phyloP scores from a whole-genome alignment of 2,888 invertebrate genomes.

The Unio delphinus region DNA sequence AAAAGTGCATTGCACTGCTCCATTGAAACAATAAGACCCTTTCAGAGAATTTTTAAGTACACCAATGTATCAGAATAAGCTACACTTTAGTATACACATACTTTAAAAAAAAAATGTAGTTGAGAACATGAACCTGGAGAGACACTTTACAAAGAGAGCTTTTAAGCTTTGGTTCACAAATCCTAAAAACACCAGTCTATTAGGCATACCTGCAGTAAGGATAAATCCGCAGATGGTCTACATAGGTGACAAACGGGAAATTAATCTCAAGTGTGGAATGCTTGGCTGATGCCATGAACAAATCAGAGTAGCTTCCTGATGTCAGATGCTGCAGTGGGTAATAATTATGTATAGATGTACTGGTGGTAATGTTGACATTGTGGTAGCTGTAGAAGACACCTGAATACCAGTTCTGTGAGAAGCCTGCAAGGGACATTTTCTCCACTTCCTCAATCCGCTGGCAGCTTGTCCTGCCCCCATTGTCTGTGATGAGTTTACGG shows the following conservation, averaged over 20 bases:
- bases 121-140: too few relatives aligned
- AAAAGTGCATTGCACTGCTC: too few relatives aligned
- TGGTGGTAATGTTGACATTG: slow-evolving; percentile 33
- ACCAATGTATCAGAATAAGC: too few relatives aligned
- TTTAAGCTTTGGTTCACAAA: too few relatives aligned
- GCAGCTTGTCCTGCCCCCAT: slow-evolving; percentile 31
- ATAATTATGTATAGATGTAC: slow-evolving; percentile 12
- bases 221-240: slow-evolving; percentile 46
- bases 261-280: slow-evolving; percentile 31
- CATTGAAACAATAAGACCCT: too few relatives aligned
- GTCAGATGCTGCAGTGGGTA: slow-evolving; percentile 20
- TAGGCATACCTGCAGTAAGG: slow-evolving; percentile 32
- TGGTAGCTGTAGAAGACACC: slow-evolving; percentile 27
- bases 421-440: slow-evolving; percentile 30
- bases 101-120: too few relatives aligned
- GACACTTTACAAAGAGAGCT: too few relatives aligned
- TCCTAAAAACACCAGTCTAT: too few relatives aligned
- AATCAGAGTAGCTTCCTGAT: slow-evolving; percentile 12
- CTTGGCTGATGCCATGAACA: slow-evolving; percentile 10
- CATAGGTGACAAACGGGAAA: slow-evolving; percentile 38
- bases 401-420: slow-evolving; percentile 4
- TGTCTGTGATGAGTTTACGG: slow-evolving; percentile 37
- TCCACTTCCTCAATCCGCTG: slow-evolving; percentile 41
- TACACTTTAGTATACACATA: too few relatives aligned
- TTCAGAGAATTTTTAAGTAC: too few relatives aligned